Evolutionary conservation across 1,140 invertebrate species (phyloP), one percentile per base, ranked within the genome.

Genomic region (Caenorhabditis brenneri): DNA sequence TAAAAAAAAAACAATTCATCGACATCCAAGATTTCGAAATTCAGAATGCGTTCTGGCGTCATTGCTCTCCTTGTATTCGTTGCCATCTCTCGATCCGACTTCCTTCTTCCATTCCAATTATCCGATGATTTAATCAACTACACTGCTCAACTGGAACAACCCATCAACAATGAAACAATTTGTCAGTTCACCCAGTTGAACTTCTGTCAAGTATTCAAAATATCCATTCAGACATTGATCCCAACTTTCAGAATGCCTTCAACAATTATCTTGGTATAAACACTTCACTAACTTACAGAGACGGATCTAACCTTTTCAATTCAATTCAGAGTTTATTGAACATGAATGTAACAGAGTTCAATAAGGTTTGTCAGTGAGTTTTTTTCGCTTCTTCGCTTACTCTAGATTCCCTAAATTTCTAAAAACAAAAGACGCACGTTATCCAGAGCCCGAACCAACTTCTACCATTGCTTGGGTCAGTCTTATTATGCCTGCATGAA

Each of bases 401-500:
- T n/a, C n/a, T n/a, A n/a, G 6, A n/a, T 19, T n/a, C 15, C n/a
- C n/a, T 51, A 6, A 19, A 6, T 51, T 51, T n/a, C n/a, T n/a
- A n/a, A n/a, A n/a, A n/a, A n/a, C n/a, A n/a, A n/a, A n/a, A n/a
- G n/a, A n/a, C n/a, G n/a, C n/a, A n/a, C n/a, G n/a, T n/a, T n/a
- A n/a, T 51, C n/a, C n/a, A 51, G 53, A 55, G 39, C 48, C 31
- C 74, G 74, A 6, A 79, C 82, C 10, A 19, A 79, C 9, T 83
- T 79, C 82, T 83, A 83, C 27, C 82, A 60, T 22, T 83, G 82
- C 36, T 49, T 83, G 36, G 82, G 82, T n/a, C n/a, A 33, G 0
- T 39, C 69, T 12, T 83, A 83, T 27, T 79, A 83, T 53, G 10
- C 82, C n/a, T 83, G 82, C 31, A 83, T 79, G 69, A 80, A 83